Base-by-base conservation (phyloP, 1,140 invertebrate species). In the Dryas iulia region DNA sequence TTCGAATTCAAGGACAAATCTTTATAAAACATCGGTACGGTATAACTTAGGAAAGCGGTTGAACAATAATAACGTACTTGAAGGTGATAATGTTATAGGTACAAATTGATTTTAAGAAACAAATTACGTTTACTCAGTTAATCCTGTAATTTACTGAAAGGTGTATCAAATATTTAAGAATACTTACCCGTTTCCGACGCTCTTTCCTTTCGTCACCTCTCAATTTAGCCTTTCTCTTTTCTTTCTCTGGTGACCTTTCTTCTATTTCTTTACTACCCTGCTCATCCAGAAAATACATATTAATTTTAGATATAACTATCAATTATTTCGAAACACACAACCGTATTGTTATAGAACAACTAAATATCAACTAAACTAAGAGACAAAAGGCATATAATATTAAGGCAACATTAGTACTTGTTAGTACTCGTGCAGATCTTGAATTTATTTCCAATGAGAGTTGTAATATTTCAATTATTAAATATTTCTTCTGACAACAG, bases 191-290 rank as follows among this genome's bases (percentile, higher is more conserved):
- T 87, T 96, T 96, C 23, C 95, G 92, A 24, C 95, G 94, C 84
- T 96, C 96, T 88, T 95, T 95, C 56, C 95, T 93, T 18, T 95
- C 92, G 79, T 96, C 95, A 82, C 92, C 93, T 94, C 96, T 69
- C 82, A 92, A 85, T 95, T 96, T 79, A 93, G 93, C 61, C 94
- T 94, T 89, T 94, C 95, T 82, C 94, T 96, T 87, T 95, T 96
- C 80, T 94, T 95, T 88, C 80, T 93, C 86, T 26, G 89, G 88
- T 61, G 91, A 94, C 82, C 81, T 90, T 78, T 92, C 94, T 87
- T 93, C 94, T 79, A 89, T 79, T 71, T 91, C 93, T 92, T 88
- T 93, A 87, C 78, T 93, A 87, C 82, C 90, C 91, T 92, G 86
- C 84, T 87, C 83, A 86, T 82, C 69, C 76, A 83, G 80, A 90